Conservation (phyloP, 2,113 vertebrate species). For the Hemichromis elongatus region DNA sequence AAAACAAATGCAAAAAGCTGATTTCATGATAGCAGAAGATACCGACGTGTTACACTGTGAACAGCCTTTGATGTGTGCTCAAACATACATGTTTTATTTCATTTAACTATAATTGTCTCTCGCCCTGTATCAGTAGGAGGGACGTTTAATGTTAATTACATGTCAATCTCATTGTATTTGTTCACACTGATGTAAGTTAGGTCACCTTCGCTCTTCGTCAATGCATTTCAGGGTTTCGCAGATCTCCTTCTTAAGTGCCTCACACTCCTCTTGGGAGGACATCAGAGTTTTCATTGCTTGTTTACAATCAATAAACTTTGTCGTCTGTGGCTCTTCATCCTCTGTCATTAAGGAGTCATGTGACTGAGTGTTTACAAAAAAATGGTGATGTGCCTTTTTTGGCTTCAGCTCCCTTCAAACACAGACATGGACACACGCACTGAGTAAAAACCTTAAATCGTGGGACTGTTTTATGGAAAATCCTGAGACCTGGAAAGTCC, state of each 20-base stretch:
- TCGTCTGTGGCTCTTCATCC: neutral
- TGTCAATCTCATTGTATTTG: neutral
- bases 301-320: neutral
- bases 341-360: neutral
- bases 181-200: neutral
- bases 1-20: neutral
- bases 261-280: slow-evolving; percentile 20
- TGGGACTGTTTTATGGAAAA: neutral
- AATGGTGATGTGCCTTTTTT: slow-evolving; percentile 61
- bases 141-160: neutral
- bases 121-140: neutral
- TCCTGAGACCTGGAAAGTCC: neutral
- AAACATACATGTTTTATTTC: neutral
- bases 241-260: slow-evolving; percentile 47
- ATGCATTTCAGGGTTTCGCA: slow-evolving; percentile 48
- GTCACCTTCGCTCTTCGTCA: slow-evolving; percentile 55
- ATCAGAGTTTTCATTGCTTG: neutral
- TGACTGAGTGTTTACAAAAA: slow-evolving; percentile 46
- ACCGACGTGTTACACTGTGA: neutral
- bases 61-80: neutral
- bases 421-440: neutral
- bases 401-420: slow-evolving; percentile 70
- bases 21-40: neutral
- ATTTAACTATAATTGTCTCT: neutral
- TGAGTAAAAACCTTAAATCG: neutral